Base-by-base conservation (phyloP, 2,888 invertebrate species). In the Callosobruchus maculatus region DNA sequence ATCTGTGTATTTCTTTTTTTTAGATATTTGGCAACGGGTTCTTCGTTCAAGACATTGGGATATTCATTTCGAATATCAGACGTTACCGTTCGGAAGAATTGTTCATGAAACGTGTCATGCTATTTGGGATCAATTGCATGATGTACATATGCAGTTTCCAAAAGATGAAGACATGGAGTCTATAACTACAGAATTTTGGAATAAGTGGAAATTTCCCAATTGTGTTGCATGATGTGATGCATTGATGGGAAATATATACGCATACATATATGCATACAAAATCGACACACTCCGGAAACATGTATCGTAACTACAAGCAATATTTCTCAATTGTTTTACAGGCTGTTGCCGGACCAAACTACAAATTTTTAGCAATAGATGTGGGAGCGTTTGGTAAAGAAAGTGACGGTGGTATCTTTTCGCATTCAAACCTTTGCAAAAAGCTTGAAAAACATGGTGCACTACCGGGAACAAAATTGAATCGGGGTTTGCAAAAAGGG, bases 381-480 rank as follows among this genome's bases (percentile, higher is more conserved):
- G 74, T 79, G n/a, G 76, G 78, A 20, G 76, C 74, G 2, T 76
- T 74, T 31, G 76, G 78, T 21, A 74, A 74, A 74, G 72, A 78
- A 74, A 76, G 75, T 73, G 76, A 77, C 68, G 77, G 74, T 73
- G 77, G 78, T 68, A 75, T 75, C 71, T 77, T 73, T 72, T 73
- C 72, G 0, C 67, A 75, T 73, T 77, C 75, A 49, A 73, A 74
- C n/a, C 72, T 77, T 72, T 73, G 22, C 69, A 20, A 68, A 66
- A 69, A 71, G 31, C 72, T 77, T 72, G 74, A 78, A 74, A 72
- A 70, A 67, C 67, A 70, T 73, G 13, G n/a, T 31, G 18, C 71
- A 68, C 71, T 78, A 21, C 78, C 79, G 69, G 75, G 74, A 75
- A 76, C 78, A n/a, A n/a, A n/a, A n/a, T n/a, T n/a, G n/a, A n/a